These are phyloP conservation scores for Oedothorax gibbosus DNA, from an alignment of 1,140 invertebrate species.

Conservation along the genomic window DNA sequence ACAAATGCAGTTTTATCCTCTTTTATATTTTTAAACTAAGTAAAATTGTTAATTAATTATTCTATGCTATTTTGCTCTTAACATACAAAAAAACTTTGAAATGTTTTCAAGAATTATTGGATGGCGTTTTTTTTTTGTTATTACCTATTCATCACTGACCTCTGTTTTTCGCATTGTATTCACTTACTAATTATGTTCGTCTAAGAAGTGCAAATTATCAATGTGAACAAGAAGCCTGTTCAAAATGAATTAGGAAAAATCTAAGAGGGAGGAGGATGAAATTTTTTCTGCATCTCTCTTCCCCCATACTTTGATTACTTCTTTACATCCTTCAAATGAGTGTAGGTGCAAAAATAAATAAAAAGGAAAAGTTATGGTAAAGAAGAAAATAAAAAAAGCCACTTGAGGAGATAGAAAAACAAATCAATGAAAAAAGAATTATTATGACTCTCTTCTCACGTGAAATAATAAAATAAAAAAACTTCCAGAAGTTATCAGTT, in stretches of 20 bases:
- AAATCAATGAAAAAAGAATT: conserved; percentile 60
- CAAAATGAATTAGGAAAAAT: conserved; percentile 48
- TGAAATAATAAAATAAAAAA: conserved; percentile 57
- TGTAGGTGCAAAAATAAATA: conserved; percentile 33
- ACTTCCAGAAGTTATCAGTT: conserved; percentile 59
- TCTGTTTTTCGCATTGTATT: conserved; percentile 22
- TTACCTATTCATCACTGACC: not conserved
- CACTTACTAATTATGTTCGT: conserved; percentile 49
- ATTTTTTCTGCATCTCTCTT: conserved; percentile 16
- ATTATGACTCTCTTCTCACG: conserved; percentile 58
- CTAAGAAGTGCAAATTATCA: conserved; percentile 57
- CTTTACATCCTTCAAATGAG: conserved; percentile 49
- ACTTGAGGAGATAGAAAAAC: conserved; percentile 17
- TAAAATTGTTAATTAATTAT: too few relatives aligned
- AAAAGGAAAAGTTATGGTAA: conserved; percentile 21
- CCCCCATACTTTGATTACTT: conserved; percentile 48
- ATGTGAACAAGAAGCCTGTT: conserved; percentile 56
- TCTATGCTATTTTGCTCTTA: too few relatives aligned
- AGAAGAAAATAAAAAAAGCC: conserved; percentile 18
- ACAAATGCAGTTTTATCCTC: too few relatives aligned
- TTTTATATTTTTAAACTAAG: too few relatives aligned
- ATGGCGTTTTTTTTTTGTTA: too few relatives aligned
- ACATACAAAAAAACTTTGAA: too few relatives aligned
- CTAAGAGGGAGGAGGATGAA: not conserved
- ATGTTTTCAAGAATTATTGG: too few relatives aligned